These are phyloP conservation scores for Tapirus terrestris DNA, from an alignment of 2,113 vertebrate species.

Conservation along the genomic window DNA sequence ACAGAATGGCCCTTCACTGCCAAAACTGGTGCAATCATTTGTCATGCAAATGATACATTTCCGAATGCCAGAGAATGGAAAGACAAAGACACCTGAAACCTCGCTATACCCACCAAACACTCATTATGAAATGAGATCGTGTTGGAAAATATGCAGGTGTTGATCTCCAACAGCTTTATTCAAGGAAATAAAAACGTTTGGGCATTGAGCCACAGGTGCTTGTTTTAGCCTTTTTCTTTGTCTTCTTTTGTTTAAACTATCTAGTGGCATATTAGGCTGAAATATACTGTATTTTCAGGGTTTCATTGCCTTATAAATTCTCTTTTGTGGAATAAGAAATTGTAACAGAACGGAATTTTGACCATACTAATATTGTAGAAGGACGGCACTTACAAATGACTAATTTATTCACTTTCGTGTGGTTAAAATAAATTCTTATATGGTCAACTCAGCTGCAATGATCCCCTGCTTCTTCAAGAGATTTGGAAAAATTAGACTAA, in stretches of 20 bases:
- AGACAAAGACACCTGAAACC: slow-evolving; percentile 73
- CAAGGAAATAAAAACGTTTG: slow-evolving; percentile 57
- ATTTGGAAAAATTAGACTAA: background rate
- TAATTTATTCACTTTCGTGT: background rate
- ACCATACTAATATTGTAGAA: background rate
- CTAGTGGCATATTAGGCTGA: slow-evolving; percentile 4
- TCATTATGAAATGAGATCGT: slow-evolving; percentile 64
- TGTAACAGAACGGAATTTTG: slow-evolving; percentile 30
- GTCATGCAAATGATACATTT: slow-evolving; percentile 78
- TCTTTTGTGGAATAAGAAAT: slow-evolving; percentile 37
- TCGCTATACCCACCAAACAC: background rate
- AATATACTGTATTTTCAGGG: background rate
- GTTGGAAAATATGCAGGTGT: slow-evolving; percentile 80
- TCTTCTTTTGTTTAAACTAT: background rate
- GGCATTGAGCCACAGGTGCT: slow-evolving; percentile 42
- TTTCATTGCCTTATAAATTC: slow-evolving; percentile 30
- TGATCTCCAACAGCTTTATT: slow-evolving; percentile 73
- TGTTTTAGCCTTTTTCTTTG: background rate
- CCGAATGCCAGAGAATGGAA: slow-evolving; percentile 73
- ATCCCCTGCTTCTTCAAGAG: background rate
- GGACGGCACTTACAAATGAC: background rate
- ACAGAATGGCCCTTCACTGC: slow-evolving; percentile 73
- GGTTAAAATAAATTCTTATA: background rate
- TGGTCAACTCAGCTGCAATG: background rate
- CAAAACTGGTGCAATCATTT: slow-evolving; percentile 78